Percentiles rank a stretch among this genome's conserved stretches.
Conservation (phyloP, 2,113 vertebrate genomes). For the Piaya cayana region DNA sequence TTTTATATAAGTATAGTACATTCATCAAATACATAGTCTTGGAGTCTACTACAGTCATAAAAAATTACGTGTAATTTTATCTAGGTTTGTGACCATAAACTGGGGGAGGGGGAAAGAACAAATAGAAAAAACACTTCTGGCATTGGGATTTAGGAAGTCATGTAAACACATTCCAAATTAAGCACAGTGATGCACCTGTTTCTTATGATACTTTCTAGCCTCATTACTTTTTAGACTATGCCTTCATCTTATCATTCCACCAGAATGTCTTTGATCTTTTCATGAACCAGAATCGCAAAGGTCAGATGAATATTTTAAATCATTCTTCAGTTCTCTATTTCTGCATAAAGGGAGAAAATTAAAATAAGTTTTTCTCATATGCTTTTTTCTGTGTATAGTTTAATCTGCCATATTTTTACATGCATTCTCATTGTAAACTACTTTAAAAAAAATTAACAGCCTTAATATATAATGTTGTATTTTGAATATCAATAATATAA, state of each 20-base stretch:
- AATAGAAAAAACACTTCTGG: background rate
- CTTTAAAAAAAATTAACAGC: background rate
- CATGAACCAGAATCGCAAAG: background rate
- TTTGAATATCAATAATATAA: background rate
- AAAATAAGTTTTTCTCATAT: background rate
- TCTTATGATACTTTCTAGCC: background rate
- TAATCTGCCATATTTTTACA: background rate
- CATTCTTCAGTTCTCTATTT: background rate
- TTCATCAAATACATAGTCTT: background rate
- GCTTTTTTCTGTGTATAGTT: background rate
- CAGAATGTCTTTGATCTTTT: background rate
- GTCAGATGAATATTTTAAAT: background rate
- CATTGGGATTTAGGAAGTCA: background rate
- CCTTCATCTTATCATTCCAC: background rate
- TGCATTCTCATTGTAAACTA: background rate
- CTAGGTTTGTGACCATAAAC: background rate
- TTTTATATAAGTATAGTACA: background rate
- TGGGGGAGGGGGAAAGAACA: background rate
- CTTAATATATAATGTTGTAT: background rate
- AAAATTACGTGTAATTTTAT: background rate
- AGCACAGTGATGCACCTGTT: background rate
- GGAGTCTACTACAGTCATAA: background rate
- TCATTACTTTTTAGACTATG: background rate
- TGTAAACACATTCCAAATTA: background rate
- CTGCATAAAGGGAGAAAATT: background rate